Evolutionary conservation across 2,888 invertebrate genomes (phyloP), one percentile per base, ranked within the genome.

Genomic region (Helleia helle): DNA sequence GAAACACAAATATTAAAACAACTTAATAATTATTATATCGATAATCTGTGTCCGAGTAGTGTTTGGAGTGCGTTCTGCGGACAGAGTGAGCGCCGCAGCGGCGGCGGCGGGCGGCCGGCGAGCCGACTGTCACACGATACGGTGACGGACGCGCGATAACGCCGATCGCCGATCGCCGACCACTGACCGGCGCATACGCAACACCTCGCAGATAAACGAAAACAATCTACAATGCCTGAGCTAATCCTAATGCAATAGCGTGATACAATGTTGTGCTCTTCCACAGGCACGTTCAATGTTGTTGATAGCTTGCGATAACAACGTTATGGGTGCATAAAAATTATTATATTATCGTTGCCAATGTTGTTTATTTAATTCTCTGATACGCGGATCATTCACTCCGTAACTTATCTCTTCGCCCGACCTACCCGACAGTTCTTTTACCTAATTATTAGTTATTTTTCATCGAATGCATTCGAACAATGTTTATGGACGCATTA

Each of bases 91-190:
- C 52, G 59, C 56, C 42, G 51, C 59, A 59, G 52, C 47, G 51
- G 56, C 63, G 65, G 69, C 72, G 76, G 58, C 56, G 59, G 8
- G 3, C 3, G 3, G 22, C 22, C 22, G 18, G 18, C 22, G 8
- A 8, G n/a, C 22, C 22, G 22, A 5, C 22, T 2, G 7, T 22
- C 7, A 22, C 8, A 22, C n/a, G n/a, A n/a, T n/a, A 22, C 22
- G 18, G 3, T 62, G 61, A 59, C 74, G 69, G 73, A 73, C 75
- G 70, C 58, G 55, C 64, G 83, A 83, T 83, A 83, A 75, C 71
- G 56, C 47, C 66, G 70, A 79, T 75, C 73, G 58, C 47, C 65
- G 80, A 79, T 39, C 39, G 25, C 30, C n/a, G 7, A 30, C 29
- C 72, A 81, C 72, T 76, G 65, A 58, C 38, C 48, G 37, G 42